These are phyloP conservation scores for Rynchops niger DNA, from an alignment of 2,113 vertebrate genomes.

Conservation along the genomic window DNA sequence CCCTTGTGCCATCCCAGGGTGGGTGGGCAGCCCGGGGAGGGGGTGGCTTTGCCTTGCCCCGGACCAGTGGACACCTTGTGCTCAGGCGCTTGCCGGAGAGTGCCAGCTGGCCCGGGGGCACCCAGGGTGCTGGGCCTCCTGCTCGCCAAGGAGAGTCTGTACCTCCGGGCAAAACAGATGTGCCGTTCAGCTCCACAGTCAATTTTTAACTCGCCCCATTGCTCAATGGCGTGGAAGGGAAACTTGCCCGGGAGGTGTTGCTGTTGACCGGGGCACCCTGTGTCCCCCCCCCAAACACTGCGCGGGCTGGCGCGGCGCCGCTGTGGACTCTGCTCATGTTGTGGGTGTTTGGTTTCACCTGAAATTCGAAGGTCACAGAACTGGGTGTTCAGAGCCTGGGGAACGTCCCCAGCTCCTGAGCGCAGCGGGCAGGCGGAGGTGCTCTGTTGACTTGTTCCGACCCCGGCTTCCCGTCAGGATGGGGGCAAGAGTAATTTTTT, in stretches of 20 bases:
- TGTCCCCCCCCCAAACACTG: not conserved
- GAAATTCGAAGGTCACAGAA: not conserved
- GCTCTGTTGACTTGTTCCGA: not conserved
- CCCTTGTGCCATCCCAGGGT: rapidly evolving
- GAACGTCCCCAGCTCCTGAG: not conserved
- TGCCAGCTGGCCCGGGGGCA: not conserved
- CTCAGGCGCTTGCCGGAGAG: not conserved
- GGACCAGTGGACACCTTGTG: not conserved
- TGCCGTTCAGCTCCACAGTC: not conserved
- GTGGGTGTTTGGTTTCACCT: not conserved
- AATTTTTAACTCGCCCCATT: conserved; percentile 18
- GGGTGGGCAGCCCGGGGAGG: not conserved
- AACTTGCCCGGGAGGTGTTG: not conserved
- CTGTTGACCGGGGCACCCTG: not conserved
- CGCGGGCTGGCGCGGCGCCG: not conserved
- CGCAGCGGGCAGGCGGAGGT: rapidly evolving
- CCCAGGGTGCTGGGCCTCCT: not conserved
- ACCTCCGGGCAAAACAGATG: not conserved
- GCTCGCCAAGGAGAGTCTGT: not conserved
- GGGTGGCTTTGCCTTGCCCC: not conserved
- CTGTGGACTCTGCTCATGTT: not conserved
- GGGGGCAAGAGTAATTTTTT: not conserved
- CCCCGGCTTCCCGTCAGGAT: not conserved
- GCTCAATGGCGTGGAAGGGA: not conserved
- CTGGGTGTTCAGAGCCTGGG: not conserved